Percentiles rank a stretch among this genome's conserved stretches.
Conservation (phyloP, 2,888 invertebrate genomes). For the Mylabris sibirica region DNA sequence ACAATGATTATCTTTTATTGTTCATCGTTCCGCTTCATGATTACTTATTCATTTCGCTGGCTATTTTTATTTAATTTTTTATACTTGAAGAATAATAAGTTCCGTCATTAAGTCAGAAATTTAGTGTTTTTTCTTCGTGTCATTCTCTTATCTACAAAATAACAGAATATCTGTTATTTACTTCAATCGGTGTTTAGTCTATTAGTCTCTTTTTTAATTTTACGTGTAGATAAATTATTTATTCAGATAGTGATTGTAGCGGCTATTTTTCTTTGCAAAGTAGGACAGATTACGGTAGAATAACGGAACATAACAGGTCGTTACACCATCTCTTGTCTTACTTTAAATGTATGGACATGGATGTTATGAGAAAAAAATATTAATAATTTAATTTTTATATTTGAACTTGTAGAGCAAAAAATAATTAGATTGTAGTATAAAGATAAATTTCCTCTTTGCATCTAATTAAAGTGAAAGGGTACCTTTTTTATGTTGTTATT, state of each 20-base stretch:
- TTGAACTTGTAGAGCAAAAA: constrained; percentile 23
- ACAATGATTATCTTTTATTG: constrained; percentile 28
- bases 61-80: constrained; percentile 21
- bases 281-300: constrained; percentile 43
- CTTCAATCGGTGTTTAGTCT: neutral
- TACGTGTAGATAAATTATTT: neutral
- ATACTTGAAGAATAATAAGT: constrained; percentile 4
- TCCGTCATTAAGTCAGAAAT: constrained; percentile 18
- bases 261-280: constrained; percentile 34
- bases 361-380: constrained; percentile 32
- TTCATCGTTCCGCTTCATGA: constrained; percentile 34
- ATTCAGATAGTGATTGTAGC: constrained; percentile 11
- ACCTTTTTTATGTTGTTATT: too few species aligned
- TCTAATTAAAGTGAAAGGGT: constrained; percentile 7
- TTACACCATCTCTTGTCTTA: constrained; percentile 35
- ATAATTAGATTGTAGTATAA: neutral
- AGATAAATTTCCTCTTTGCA: neutral
- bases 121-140: neutral
- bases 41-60: constrained; percentile 21
- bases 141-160: neutral
- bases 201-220: neutral
- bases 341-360: constrained; percentile 40
- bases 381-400: constrained; percentile 36
- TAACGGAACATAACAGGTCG: constrained; percentile 45
- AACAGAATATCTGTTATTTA: neutral